Evolutionary conservation across 2,797 vertebrate species (phyloP), one percentile per base, ranked within the genome.

Genomic region (Lindbergichthys nudifrons): DNA sequence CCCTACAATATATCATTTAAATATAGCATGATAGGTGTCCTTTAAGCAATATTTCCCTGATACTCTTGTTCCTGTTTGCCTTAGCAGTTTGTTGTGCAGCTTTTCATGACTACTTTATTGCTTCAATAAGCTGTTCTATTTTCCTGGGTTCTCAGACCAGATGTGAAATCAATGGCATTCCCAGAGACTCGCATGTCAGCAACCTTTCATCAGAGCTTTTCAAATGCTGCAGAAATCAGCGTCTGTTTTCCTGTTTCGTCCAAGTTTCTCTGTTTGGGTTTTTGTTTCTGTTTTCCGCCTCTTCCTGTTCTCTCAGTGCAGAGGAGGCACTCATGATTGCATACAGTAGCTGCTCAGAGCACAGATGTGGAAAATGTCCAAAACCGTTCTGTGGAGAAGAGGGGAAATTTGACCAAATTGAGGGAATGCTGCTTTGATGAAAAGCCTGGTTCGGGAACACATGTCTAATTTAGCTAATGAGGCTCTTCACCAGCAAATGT

Each of bases 401-500:
- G 32, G 63, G 51, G 21, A 74, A 66, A 75, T 78, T 73, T 70
- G 65, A 73, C 81, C 74, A 84, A 84, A 81, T 59, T 77, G 65
- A 70, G 62, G 47, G 71, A 84, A 74, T 45, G 66, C 68, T 74
- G 76, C 83, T 84, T 81, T 78, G 85, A 84, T 82, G 63, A 82
- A 77, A 74, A 32, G 45, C 67, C 56, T 79, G 73, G 47, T 79
- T 74, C 50, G 77, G 81, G 68, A 85, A 68, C 69, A 74, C 86
- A 80, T 56, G 66, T 83, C 61, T 76, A 70, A 87, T 87, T 87
- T 86, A 36, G 68, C 66, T 79, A 88, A 86, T 83, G 76, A 87
- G 82, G 75, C 71, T 84, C 74, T 83, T 82, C 80, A 75, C 59
- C 61, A 67, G 66, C 36, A 32, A 50, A 46, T 68, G 61, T 69